Base-by-base conservation (phyloP, 1,140 invertebrate species). In the Aphis craccivora region DNA sequence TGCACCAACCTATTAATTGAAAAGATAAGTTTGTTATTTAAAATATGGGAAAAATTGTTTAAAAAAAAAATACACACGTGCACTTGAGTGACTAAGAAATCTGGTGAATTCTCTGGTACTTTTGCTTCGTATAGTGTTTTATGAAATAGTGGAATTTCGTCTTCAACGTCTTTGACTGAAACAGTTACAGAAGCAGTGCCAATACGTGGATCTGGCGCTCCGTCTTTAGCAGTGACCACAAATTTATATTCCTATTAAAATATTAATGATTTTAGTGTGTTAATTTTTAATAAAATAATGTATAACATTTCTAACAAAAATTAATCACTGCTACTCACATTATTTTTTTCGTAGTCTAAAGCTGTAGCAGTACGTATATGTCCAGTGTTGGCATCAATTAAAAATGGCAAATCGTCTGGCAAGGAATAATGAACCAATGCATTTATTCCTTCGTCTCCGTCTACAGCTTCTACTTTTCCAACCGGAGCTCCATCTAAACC, bases 101-200 rank as follows among this genome's bases (percentile, higher is more conserved):
- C 97, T 1, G 97, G 96, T 60, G 97, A 96, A 95, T 98, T 98
- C 96, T 99, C 98, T 9, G 97, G 97, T 30, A 99, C 97, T 55
- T 96, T 96, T 4, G 97, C 97, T 94, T 97, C 97, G 94, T 99
- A 98, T 6, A 96, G 95, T 0, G 96, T 95, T 94, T 97, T 96
- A 94, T 96, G 96, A 95, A 99, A 99, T 20, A 97, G 95, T 0
- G 98, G 98, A 43, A 97, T 95, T 95, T 99, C 98, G 95, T 99
- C 98, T 48, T 98, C 97, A 1, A 97, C 95, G 95, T 99, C 98
- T 45, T 96, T 95, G n/a, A 97, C 96, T 94, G 96, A 95, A 1
- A 99, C 97, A 0, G 97, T 97, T 0, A 99, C 98, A 9, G 97
- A 98, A 0, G 98, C 98, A 0, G 98, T 98, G 1, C 98, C 97